These are phyloP conservation scores for Tigriopus japonicus DNA, from an alignment of 1,140 invertebrate genomes.

Conservation along the genomic window DNA sequence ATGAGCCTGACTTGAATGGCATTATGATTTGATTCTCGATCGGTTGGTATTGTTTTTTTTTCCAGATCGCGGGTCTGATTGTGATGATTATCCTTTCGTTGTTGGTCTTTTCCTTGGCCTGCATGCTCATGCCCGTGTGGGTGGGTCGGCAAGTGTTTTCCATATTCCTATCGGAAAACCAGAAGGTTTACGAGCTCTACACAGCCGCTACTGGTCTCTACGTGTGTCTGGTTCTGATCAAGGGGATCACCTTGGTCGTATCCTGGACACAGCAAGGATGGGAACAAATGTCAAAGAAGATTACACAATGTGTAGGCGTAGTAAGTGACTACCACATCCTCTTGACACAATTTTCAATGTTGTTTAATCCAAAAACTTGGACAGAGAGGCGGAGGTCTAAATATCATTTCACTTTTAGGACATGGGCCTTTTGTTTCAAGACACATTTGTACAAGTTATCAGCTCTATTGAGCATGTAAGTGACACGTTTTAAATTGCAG, in stretches of 20 bases:
- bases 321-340: constrained; percentile 12
- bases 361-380: too few relatives aligned
- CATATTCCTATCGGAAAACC: constrained; percentile 46
- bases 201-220: constrained; percentile 86
- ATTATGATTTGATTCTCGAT: too few relatives aligned
- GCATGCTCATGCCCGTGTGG: constrained; percentile 73
- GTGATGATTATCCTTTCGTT: constrained; percentile 62
- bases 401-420: too few relatives aligned
- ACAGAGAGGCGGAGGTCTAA: too few relatives aligned
- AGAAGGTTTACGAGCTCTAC: constrained; percentile 72
- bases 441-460: too few relatives aligned
- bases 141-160: constrained; percentile 70
- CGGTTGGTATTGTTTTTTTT: constrained; percentile 17
- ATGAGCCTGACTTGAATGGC: too few relatives aligned
- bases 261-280: constrained; percentile 75
- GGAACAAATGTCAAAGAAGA: constrained; percentile 21
- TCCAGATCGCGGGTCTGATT: constrained; percentile 44
- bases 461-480: too few relatives aligned
- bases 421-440: too few relatives aligned
- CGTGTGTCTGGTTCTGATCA: constrained; percentile 66
- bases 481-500: too few relatives aligned
- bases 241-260: constrained; percentile 52
- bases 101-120: constrained; percentile 55
- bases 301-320: constrained; percentile 21
- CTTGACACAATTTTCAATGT: too few relatives aligned